Conservation (phyloP, 1,140 invertebrate genomes). For the Pseudachorutes palmiensis region DNA sequence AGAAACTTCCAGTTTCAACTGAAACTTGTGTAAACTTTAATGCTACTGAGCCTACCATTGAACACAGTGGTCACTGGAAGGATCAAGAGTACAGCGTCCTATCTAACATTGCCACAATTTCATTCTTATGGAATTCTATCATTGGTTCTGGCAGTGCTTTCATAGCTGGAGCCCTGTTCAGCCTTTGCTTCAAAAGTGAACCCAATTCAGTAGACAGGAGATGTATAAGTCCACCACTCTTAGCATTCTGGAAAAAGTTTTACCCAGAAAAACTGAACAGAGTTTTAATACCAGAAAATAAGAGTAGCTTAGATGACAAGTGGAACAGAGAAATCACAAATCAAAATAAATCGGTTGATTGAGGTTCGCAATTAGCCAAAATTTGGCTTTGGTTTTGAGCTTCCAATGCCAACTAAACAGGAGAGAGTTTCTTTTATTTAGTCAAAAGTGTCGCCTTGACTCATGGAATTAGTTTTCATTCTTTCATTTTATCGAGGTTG, state of each 20-base stretch:
- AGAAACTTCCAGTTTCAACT: neutral
- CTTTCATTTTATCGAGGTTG: too few relatives aligned
- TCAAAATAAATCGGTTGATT: too few relatives aligned
- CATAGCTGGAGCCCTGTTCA: neutral
- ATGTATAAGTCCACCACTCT: neutral
- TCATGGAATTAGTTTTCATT: too few relatives aligned
- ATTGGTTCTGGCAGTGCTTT: neutral
- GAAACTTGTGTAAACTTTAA: neutral
- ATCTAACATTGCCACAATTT: neutral
- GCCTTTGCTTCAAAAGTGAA: neutral
- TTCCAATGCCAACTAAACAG: too few relatives aligned
- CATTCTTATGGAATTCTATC: neutral
- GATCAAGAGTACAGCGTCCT: neutral
- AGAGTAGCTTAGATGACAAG: too few relatives aligned
- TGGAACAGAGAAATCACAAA: too few relatives aligned
- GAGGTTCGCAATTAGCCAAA: too few relatives aligned
- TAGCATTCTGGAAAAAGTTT: neutral
- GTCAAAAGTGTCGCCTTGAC: too few relatives aligned
- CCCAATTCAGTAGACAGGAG: neutral
- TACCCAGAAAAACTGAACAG: neutral
- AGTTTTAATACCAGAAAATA: neutral
- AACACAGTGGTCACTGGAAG: neutral
- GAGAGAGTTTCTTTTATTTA: too few relatives aligned
- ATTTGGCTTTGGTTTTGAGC: too few relatives aligned
- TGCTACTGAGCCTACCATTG: neutral